Percentiles rank a stretch among this genome's conserved stretches.
Conservation (phyloP, 2,888 invertebrate species). For the Aricia artaxerxes region DNA sequence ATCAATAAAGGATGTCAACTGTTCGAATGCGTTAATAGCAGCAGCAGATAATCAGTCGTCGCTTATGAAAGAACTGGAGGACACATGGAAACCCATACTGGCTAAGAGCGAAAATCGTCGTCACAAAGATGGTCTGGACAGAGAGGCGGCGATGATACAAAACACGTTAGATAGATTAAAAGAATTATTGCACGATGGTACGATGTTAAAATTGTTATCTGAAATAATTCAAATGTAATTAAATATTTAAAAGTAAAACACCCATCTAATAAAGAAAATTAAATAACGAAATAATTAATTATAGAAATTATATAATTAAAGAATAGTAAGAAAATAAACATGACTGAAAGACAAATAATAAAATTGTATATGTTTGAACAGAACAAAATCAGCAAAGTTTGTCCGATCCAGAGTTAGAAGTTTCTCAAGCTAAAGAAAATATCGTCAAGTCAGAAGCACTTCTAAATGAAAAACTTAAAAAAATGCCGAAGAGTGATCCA, state of each 20-base stretch:
- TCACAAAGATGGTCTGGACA: background rate
- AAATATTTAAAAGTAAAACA: too few species aligned
- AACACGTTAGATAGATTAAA: constrained; percentile 30
- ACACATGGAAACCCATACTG: constrained; percentile 24
- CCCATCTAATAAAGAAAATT: too few species aligned
- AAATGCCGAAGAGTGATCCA: background rate
- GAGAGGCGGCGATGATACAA: background rate
- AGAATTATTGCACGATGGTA: constrained; percentile 35
- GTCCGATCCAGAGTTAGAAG: background rate
- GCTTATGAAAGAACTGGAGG: background rate
- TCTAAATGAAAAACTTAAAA: background rate
- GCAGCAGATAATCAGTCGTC: constrained; percentile 17
- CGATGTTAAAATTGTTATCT: background rate
- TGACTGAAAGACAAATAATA: background rate
- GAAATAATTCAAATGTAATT: too few species aligned
- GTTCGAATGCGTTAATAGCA: constrained; percentile 6
- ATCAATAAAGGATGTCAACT: background rate
- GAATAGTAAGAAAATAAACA: background rate
- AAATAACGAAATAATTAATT: background rate
- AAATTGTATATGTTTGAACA: background rate
- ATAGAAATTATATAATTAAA: too few species aligned
- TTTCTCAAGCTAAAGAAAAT: constrained; percentile 17
- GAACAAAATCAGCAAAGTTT: constrained; percentile 4
- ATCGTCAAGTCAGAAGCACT: background rate
- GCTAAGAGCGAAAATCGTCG: background rate